phyloP scores from a whole-genome alignment of 2,797 vertebrate genomes.

The Tragopan temminckii region DNA sequence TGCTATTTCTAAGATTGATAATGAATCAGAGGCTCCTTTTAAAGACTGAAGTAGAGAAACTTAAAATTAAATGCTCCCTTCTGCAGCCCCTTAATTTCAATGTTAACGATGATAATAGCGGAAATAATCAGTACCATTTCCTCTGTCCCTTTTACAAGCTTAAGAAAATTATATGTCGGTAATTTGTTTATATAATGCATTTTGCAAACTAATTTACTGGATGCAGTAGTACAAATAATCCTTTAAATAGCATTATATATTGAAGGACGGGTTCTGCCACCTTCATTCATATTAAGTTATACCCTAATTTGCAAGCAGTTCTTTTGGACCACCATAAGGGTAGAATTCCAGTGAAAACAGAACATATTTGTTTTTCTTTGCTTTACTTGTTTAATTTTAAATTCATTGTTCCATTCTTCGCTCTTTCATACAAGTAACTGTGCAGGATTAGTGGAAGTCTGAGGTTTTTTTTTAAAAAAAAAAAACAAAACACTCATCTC shows the following conservation, averaged over 20 bases:
- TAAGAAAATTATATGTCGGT: constrained; percentile 31
- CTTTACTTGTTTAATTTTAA: neutral
- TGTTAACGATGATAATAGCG: neutral
- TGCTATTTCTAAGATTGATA: neutral
- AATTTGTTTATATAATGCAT: constrained; percentile 39
- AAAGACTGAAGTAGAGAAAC: neutral
- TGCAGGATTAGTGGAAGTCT: neutral
- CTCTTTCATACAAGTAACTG: neutral
- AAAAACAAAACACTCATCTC: neutral
- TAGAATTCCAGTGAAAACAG: neutral
- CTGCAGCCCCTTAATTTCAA: neutral
- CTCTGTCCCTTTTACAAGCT: constrained; percentile 4
- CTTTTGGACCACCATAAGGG: neutral
- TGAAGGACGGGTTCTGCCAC: constrained; percentile 1
- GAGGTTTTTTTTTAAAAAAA: neutral
- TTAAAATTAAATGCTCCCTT: constrained; percentile 25
- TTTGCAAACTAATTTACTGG: constrained; percentile 42
- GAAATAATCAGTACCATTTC: constrained; percentile 54
- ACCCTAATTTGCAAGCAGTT: neutral
- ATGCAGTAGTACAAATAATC: neutral
- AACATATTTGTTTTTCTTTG: neutral
- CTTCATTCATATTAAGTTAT: neutral
- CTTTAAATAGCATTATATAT: constrained; percentile 13
- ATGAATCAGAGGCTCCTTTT: neutral
- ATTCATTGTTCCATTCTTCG: neutral